These are phyloP conservation scores for Muscidifurax raptorellus DNA, from an alignment of 1,140 invertebrate species.

Conservation along the genomic window DNA sequence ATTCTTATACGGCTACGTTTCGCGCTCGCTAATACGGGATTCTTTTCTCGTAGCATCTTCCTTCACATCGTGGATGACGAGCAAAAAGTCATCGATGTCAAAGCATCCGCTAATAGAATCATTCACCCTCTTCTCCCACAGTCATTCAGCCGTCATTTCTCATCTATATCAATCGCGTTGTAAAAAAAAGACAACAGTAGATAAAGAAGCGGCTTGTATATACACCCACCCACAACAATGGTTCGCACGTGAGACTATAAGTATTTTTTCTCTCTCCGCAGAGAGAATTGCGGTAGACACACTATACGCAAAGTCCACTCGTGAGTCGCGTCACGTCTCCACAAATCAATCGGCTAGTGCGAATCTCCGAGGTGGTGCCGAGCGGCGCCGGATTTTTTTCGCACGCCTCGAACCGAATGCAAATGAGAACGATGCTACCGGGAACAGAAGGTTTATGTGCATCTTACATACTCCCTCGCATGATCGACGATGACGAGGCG, in stretches of 20 bases:
- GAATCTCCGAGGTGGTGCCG: not conserved
- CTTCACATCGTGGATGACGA: not conserved
- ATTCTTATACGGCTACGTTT: not conserved
- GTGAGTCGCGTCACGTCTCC: not conserved
- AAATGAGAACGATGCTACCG: not conserved
- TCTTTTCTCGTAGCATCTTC: not conserved
- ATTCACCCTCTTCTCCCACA: not conserved
- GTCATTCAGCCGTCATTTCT: not conserved
- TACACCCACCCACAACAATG: not conserved
- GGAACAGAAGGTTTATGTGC: not conserved
- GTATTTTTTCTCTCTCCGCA: not conserved
- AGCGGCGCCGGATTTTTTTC: not conserved
- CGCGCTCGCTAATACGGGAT: not conserved
- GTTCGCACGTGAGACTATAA: not conserved
- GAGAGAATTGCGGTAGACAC: not conserved
- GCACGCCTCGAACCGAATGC: not conserved
- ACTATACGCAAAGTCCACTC: not conserved
- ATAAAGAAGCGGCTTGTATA: not conserved
- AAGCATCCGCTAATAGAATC: slow-evolving; percentile 10
- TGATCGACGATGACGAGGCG: not conserved
- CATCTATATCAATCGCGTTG: not conserved
- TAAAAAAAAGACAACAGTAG: not conserved
- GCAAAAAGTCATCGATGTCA: not conserved
- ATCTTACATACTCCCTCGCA: not conserved
- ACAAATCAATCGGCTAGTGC: not conserved